Evolutionary conservation across 2,113 vertebrate species (phyloP).

Genomic region (Paraplagusia blochii): DNA sequence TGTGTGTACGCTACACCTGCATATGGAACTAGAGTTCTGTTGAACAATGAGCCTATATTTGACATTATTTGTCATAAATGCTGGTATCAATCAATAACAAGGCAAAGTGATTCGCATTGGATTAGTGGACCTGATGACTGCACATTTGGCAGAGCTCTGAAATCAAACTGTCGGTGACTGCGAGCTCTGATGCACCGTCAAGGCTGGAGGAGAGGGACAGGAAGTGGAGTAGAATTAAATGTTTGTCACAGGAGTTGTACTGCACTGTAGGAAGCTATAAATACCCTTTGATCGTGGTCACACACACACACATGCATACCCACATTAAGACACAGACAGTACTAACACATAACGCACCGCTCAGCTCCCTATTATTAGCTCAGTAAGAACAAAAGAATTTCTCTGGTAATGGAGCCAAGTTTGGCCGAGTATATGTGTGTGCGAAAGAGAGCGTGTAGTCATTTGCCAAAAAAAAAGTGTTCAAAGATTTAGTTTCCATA

Average conservation of each 20-base stretch:
- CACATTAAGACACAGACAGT: slow-evolving; percentile 49
- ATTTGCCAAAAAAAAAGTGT: slow-evolving; percentile 79
- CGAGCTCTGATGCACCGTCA: slow-evolving; percentile 4
- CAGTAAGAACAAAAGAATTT: slow-evolving; percentile 91
- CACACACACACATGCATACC: slow-evolving; percentile 31
- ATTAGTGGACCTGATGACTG: no score
- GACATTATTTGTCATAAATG: no score
- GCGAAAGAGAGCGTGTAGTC: slow-evolving; percentile 26
- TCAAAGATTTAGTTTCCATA: slow-evolving; percentile 84
- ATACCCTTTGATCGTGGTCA: slow-evolving; percentile 74
- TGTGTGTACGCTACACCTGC: no score
- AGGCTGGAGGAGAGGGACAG: slow-evolving; percentile 82
- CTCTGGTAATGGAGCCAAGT: slow-evolving; percentile 84
- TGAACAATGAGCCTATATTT: no score
- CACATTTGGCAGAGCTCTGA: no score
- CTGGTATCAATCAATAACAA: no score
- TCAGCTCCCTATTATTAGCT: slow-evolving; percentile 88
- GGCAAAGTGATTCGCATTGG: neutral
- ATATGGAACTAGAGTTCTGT: no score
- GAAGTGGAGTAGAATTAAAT: slow-evolving; percentile 88
- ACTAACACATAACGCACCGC: slow-evolving; percentile 46
- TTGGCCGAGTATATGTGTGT: slow-evolving; percentile 61
- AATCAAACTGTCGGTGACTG: slow-evolving; percentile 16
- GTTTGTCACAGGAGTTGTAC: slow-evolving; percentile 74
- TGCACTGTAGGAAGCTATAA: slow-evolving; percentile 82